These are phyloP conservation scores for Sycophila texana DNA, from an alignment of 2,888 invertebrate genomes.

Conservation along the genomic window DNA sequence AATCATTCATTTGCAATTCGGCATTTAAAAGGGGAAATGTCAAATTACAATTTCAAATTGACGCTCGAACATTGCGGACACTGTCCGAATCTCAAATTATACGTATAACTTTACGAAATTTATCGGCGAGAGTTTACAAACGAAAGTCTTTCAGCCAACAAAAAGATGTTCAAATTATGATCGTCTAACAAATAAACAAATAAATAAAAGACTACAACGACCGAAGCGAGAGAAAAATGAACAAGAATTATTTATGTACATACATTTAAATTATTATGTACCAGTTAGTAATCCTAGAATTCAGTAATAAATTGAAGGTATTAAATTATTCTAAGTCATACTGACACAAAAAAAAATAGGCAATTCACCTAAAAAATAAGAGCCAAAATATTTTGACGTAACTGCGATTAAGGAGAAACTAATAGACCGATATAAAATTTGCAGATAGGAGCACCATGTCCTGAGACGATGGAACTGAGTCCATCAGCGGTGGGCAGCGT, in stretches of 20 bases:
- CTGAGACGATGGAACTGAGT: constrained; percentile 89
- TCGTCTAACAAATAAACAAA: too few relatives aligned
- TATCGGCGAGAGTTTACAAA: constrained; percentile 11
- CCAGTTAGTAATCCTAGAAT: too few relatives aligned
- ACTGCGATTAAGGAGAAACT: background rate
- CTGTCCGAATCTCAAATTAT: constrained; percentile 39
- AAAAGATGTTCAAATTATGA: too few relatives aligned
- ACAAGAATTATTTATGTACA: too few relatives aligned
- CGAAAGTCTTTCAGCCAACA: background rate
- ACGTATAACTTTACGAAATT: constrained; percentile 34
- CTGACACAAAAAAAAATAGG: background rate
- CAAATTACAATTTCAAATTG: constrained; percentile 43
- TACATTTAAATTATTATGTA: too few relatives aligned
- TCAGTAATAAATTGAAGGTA: too few relatives aligned
- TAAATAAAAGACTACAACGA: too few relatives aligned
- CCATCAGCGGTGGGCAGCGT: constrained; percentile 79
- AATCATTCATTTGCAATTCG: constrained; percentile 28
- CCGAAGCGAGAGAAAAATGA: too few relatives aligned
- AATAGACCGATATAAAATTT: constrained; percentile 18
- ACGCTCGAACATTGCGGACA: constrained; percentile 32
- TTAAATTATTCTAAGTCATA: too few relatives aligned
- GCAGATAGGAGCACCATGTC: constrained; percentile 86
- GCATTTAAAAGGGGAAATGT: constrained; percentile 39
- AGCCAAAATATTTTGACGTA: background rate
- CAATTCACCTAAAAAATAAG: background rate